Percentiles rank a stretch among this genome's conserved stretches.
Evolutionary conservation across 2,113 vertebrate species (phyloP).

Genomic region (Thalassarche chlororhynchos): DNA sequence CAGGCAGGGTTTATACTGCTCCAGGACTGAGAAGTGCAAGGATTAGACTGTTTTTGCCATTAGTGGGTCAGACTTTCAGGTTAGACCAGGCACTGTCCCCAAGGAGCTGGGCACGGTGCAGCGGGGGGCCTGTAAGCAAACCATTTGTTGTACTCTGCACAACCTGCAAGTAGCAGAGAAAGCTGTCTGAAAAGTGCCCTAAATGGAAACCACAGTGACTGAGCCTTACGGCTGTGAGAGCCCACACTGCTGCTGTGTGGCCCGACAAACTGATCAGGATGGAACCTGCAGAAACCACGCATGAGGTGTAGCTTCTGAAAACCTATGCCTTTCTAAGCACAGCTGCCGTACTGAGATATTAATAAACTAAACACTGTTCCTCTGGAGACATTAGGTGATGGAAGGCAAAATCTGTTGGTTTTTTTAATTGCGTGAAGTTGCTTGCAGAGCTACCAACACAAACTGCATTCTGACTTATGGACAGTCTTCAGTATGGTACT

Average conservation of each 20-base stretch:
- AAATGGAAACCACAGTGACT: background rate
- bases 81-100: background rate
- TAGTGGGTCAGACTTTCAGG: background rate
- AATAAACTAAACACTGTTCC: background rate
- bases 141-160: accelerated
- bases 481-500: background rate
- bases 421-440: background rate
- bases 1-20: background rate
- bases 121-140: background rate
- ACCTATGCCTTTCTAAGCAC: background rate
- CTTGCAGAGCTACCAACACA: background rate
- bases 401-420: background rate
- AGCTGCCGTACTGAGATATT: background rate
- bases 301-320: accelerated
- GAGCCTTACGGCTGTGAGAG: accelerated
- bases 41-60: background rate
- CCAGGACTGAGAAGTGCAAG: too few species aligned
- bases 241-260: background rate
- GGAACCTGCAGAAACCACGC: background rate
- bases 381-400: background rate
- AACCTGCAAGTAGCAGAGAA: background rate
- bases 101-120: background rate
- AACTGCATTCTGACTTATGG: background rate
- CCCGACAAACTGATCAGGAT: background rate
- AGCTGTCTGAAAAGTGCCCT: background rate